Conservation (phyloP, 2,797 vertebrate species). For the Sebastes matsubarae region DNA sequence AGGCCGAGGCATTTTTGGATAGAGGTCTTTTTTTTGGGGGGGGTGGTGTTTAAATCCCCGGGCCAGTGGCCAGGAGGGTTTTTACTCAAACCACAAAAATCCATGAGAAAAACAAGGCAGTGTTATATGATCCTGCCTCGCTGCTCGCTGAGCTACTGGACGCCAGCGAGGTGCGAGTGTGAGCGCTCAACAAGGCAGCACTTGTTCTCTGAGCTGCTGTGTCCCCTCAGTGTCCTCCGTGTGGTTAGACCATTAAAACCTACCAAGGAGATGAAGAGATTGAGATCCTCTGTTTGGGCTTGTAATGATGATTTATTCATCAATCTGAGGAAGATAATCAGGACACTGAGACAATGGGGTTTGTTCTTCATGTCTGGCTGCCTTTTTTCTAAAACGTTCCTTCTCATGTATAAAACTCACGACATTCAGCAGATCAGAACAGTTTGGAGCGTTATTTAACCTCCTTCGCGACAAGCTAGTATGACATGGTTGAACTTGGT, state of each 20-base stretch:
- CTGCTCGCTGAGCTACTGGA: conserved; percentile 37
- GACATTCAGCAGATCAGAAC: background rate
- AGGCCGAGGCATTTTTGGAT: conserved; percentile 27
- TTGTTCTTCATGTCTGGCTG: background rate
- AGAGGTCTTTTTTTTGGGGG: background rate
- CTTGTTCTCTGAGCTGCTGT: conserved; percentile 62
- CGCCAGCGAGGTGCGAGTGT: conserved; percentile 46
- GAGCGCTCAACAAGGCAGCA: conserved; percentile 62
- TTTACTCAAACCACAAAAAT: conserved; percentile 64
- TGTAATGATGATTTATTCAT: conserved; percentile 47
- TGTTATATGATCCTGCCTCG: conserved; percentile 45
- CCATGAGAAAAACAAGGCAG: conserved; percentile 60
- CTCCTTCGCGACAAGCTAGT: too few species aligned
- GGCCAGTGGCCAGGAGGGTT: conserved; percentile 37
- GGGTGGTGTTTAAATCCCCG: conserved; percentile 1
- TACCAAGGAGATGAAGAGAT: conserved; percentile 32
- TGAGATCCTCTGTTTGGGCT: conserved; percentile 46
- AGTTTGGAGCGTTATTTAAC: too few species aligned
- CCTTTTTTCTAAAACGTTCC: background rate
- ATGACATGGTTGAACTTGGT: too few species aligned
- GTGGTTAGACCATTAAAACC: conserved; percentile 54
- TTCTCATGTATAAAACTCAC: background rate
- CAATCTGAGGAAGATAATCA: conserved; percentile 9
- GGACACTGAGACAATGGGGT: background rate
- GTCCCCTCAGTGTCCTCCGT: conserved; percentile 49